Conservation (phyloP, 53 echinoderm and acorn worm species). For the Hippasteria phrygiana region DNA sequence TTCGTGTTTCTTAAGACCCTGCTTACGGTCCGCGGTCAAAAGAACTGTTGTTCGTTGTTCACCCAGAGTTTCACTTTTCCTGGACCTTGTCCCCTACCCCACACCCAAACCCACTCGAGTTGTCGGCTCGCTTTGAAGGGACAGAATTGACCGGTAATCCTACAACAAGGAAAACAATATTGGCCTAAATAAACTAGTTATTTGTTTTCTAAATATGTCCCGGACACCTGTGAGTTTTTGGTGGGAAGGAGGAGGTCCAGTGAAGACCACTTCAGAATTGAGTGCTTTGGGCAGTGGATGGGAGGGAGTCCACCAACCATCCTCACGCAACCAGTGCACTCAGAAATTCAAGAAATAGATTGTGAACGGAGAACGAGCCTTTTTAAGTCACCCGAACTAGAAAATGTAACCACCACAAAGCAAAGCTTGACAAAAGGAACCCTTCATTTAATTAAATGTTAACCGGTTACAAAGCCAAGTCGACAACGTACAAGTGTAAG, state of each 20-base stretch:
- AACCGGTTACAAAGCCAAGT: no score
- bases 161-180: constrained; percentile 49
- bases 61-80: constrained; percentile 17
- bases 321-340: not conserved
- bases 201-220: constrained; percentile 44
- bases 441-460: no score
- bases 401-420: no score
- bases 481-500: no score
- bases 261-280: constrained; percentile 10
- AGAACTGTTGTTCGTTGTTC: constrained; percentile 12
- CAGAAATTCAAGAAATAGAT: not conserved
- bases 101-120: constrained; percentile 20
- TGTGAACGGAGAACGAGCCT: not conserved
- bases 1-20: constrained; percentile 48
- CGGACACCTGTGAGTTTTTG: constrained; percentile 35
- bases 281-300: not conserved
- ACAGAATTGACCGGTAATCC: constrained; percentile 29
- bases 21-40: not conserved
- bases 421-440: no score
- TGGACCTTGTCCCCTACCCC: not conserved
- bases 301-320: no score
- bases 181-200: constrained; percentile 38
- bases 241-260: not conserved
- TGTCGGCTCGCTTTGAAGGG: constrained; percentile 47
- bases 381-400: no score